These are phyloP conservation scores for Sprattus sprattus DNA, from an alignment of 2,113 vertebrate species.

Conservation along the genomic window DNA sequence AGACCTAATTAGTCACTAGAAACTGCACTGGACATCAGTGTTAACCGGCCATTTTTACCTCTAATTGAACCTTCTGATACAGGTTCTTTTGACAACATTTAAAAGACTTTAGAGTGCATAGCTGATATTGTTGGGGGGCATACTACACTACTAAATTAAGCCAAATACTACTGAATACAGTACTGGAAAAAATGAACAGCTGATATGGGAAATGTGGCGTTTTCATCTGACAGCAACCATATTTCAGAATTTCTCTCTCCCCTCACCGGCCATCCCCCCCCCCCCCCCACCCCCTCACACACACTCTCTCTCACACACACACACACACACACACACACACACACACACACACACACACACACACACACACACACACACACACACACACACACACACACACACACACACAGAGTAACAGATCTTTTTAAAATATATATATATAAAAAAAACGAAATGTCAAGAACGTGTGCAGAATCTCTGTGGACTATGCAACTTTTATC, in stretches of 20 bases:
- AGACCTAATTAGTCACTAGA: not conserved
- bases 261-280: no score
- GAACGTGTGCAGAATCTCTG: constrained; percentile 10
- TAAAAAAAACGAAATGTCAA: constrained; percentile 37
- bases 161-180: not conserved
- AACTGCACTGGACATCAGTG: not conserved
- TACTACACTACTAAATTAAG: not conserved
- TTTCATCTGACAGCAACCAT: constrained; percentile 14
- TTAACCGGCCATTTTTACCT: not conserved
- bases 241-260: not conserved
- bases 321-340: no score
- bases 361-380: not conserved
- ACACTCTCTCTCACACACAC: no score
- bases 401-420: constrained; percentile 2
- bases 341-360: not conserved
- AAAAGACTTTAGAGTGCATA: not conserved
- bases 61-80: not conserved
- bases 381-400: not conserved
- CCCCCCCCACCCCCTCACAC: no score
- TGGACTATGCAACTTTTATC: constrained; percentile 39
- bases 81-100: not conserved
- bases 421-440: constrained; percentile 32
- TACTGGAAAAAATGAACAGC: not conserved
- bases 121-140: not conserved
- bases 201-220: not conserved